phyloP scores from a whole-genome alignment of 2,888 invertebrate genomes.

The Gymnocheta viridis region DNA sequence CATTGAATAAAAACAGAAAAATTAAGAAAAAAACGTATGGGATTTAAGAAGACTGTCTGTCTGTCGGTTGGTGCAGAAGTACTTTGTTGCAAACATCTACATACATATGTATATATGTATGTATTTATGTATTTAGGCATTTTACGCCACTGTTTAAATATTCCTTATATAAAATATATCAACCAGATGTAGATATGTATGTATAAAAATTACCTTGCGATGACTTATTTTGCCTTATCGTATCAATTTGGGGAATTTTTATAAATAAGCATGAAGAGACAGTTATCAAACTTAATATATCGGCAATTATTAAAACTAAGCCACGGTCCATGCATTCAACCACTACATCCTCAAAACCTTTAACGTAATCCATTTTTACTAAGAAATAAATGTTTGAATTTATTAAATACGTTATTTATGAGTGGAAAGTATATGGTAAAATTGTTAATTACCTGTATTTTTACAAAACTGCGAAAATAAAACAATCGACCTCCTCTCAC shows the following conservation, averaged over 20 bases:
- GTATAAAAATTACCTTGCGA: constrained; percentile 84
- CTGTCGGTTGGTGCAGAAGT: too few species aligned
- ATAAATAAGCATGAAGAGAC: constrained; percentile 89
- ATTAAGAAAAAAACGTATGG: too few species aligned
- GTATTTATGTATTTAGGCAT: too few species aligned
- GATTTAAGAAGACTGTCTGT: too few species aligned
- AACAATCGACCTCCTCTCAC: neutral
- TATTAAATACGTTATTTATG: constrained; percentile 25
- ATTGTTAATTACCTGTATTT: constrained; percentile 3
- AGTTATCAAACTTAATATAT: constrained; percentile 88
- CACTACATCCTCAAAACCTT: constrained; percentile 57
- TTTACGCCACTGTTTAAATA: too few species aligned
- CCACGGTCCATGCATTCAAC: constrained; percentile 78
- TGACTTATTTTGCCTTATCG: constrained; percentile 85
- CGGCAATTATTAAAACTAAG: constrained; percentile 80
- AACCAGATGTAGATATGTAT: too few species aligned
- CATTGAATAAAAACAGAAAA: too few species aligned
- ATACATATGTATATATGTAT: too few species aligned
- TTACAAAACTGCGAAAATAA: neutral
- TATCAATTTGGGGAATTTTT: constrained; percentile 92
- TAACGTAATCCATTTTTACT: constrained; percentile 55
- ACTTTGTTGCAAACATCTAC: neutral
- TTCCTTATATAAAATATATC: neutral
- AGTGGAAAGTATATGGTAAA: neutral
- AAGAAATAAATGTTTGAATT: constrained; percentile 32